Conservation (phyloP, 2,113 vertebrate genomes). For the Colaptes auratus region DNA sequence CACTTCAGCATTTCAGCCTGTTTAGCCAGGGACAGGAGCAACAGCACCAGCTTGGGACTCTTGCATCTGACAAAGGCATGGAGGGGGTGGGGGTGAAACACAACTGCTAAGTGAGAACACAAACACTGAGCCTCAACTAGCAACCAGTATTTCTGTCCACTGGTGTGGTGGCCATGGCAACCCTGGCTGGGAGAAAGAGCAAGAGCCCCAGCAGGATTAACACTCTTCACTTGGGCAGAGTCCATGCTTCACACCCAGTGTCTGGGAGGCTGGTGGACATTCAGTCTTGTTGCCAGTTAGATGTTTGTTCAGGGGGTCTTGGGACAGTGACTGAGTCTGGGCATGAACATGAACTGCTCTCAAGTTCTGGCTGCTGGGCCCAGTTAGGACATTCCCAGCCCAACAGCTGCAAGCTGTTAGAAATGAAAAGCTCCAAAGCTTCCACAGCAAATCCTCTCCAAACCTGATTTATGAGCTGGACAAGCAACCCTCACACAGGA, state of each 20-base stretch:
- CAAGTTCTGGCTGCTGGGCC: neutral
- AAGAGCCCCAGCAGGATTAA: neutral
- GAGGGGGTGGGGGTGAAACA: neutral
- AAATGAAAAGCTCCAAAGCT: neutral
- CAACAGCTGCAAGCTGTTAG: slow-evolving; percentile 30
- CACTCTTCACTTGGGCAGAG: neutral
- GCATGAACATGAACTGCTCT: neutral
- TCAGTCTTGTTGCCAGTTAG: neutral
- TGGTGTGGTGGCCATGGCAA: neutral
- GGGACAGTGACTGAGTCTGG: neutral
- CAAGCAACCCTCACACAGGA: neutral
- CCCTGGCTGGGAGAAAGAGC: neutral
- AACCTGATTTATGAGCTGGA: neutral
- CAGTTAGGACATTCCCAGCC: neutral
- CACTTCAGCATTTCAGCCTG: neutral
- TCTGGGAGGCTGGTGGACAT: neutral
- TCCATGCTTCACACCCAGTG: neutral
- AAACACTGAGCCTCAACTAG: neutral
- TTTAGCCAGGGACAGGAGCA: neutral
- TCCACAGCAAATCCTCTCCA: too few relatives aligned
- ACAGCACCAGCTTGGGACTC: neutral
- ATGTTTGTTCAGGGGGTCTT: neutral
- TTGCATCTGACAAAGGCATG: neutral
- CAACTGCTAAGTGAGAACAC: neutral
- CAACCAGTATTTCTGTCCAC: neutral